Conservation (phyloP, 2,888 invertebrate genomes). For the Parnassius orleans region DNA sequence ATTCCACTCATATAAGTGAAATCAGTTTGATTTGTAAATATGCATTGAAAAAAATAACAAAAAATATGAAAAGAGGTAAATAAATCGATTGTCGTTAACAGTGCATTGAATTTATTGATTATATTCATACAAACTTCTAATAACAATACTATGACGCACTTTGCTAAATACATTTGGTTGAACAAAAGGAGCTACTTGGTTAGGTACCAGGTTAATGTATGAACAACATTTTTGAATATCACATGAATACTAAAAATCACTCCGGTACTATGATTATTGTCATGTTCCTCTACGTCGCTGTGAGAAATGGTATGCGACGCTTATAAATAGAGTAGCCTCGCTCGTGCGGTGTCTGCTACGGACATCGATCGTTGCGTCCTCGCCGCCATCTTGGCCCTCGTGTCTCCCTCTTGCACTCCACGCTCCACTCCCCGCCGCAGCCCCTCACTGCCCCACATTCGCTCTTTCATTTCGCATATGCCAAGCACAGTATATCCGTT, state of each 20-base stretch:
- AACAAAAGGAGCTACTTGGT: no score
- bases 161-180: background rate
- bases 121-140: constrained; percentile 11
- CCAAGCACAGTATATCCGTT: constrained; percentile 41
- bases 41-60: background rate
- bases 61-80: background rate
- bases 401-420: constrained; percentile 68
- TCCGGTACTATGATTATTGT: constrained; percentile 28
- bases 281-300: constrained; percentile 49
- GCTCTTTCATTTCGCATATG: constrained; percentile 69
- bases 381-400: constrained; percentile 80
- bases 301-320: constrained; percentile 67
- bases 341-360: constrained; percentile 73
- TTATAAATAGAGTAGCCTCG: constrained; percentile 77
- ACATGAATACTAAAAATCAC: constrained; percentile 12
- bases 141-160: constrained; percentile 16
- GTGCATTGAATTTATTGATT: constrained; percentile 3
- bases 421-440: constrained; percentile 56
- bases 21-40: no score
- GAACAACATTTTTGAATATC: constrained; percentile 1
- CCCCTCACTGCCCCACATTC: constrained; percentile 79
- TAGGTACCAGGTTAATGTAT: no score
- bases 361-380: constrained; percentile 79
- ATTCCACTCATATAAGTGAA: no score
- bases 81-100: constrained; percentile 9